phyloP scores from a whole-genome alignment of 2,797 vertebrate species.

The Phataginus tricuspis region DNA sequence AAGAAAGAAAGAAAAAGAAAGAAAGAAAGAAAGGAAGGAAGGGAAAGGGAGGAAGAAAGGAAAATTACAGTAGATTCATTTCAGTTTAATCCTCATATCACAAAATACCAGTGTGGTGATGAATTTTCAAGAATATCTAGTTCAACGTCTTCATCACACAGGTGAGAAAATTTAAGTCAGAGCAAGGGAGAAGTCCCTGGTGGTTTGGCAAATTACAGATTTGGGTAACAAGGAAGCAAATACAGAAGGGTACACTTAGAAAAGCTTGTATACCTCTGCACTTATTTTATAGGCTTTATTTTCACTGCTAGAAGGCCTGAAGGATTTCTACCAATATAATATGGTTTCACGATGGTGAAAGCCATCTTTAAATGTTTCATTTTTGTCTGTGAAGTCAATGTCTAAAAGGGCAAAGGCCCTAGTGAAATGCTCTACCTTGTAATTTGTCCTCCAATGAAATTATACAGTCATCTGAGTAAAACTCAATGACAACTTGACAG shows the following conservation, averaged over 20 bases:
- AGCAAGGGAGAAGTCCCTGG: neutral
- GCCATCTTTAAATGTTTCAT: neutral
- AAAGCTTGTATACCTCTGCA: neutral
- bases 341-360: neutral
- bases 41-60: too few species aligned
- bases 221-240: neutral
- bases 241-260: neutral
- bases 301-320: neutral
- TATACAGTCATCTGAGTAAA: neutral
- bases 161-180: neutral
- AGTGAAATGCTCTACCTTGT: neutral
- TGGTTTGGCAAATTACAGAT: neutral
- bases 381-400: neutral
- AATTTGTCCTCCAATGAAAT: neutral
- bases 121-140: neutral
- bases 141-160: neutral
- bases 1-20: too few species aligned
- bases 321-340: constrained; percentile 17
- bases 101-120: neutral
- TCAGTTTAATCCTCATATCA: neutral
- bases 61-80: neutral
- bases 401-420: neutral
- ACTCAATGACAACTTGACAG: neutral
- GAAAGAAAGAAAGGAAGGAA: neutral
- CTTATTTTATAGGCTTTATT: neutral